Evolutionary conservation across 2,797 vertebrate genomes (phyloP).

Genomic region (Hemitrygon akajei): DNA sequence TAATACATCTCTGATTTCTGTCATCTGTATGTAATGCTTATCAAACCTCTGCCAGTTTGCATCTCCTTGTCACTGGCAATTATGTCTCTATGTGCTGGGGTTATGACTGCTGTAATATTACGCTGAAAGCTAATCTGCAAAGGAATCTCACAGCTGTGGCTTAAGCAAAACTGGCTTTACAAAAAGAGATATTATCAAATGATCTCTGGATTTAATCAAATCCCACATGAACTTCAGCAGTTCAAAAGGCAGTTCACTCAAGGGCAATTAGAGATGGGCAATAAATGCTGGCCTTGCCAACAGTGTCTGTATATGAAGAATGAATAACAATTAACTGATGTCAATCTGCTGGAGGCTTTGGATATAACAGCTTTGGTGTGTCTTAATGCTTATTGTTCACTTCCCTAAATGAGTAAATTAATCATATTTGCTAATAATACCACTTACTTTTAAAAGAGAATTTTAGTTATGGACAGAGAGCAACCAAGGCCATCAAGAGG

Average conservation of each 20-base stretch:
- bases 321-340: too few relatives aligned
- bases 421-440: neutral
- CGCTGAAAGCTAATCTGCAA: slow-evolving; percentile 61
- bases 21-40: slow-evolving; percentile 98
- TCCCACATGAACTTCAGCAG: too few relatives aligned
- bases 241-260: too few relatives aligned
- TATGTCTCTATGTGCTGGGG: slow-evolving; percentile 81
- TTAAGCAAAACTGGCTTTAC: slow-evolving; percentile 5
- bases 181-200: slow-evolving; percentile 22
- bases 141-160: slow-evolving; percentile 50
- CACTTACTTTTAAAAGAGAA: neutral
- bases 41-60: slow-evolving; percentile 90
- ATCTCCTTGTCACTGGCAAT: slow-evolving; percentile 97
- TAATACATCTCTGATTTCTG: slow-evolving; percentile 93
- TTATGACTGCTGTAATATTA: slow-evolving; percentile 65
- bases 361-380: neutral
- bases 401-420: neutral
- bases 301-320: too few relatives aligned
- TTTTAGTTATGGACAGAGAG: neutral
- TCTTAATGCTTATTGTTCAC: neutral
- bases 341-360: neutral
- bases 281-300: too few relatives aligned
- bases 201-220: neutral
- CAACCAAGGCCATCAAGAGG: neutral
- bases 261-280: too few relatives aligned